These are phyloP conservation scores for Drosophila falleni DNA, from an alignment of 2,888 invertebrate genomes.

Conservation along the genomic window DNA sequence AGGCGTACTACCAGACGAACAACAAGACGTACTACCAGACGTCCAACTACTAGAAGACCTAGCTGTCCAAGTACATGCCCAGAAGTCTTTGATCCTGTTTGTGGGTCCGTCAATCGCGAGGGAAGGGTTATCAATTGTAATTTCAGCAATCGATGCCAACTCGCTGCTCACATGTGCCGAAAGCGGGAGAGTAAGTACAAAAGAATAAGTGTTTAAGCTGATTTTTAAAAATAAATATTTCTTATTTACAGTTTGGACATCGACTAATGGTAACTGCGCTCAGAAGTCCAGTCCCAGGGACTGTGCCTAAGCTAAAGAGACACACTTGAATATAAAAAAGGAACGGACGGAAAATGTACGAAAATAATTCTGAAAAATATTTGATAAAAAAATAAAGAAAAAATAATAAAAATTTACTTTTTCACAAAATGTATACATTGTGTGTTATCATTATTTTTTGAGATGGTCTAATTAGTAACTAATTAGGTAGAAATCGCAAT, in stretches of 20 bases:
- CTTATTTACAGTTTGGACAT: not conserved
- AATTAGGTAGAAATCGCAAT: too few relatives aligned
- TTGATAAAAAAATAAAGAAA: not conserved
- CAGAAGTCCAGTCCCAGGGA: conserved; percentile 4
- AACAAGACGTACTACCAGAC: not conserved
- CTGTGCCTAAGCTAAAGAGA: not conserved
- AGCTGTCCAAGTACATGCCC: not conserved
- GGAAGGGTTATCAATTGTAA: conserved; percentile 7
- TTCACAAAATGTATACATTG: not conserved
- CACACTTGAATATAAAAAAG: not conserved
- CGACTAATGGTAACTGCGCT: not conserved
- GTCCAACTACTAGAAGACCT: not conserved
- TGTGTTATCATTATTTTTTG: not conserved
- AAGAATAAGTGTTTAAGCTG: too few relatives aligned
- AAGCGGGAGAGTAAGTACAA: not conserved
- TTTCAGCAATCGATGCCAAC: conserved; percentile 12
- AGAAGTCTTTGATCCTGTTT: conserved; percentile 9
- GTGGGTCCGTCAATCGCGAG: not conserved
- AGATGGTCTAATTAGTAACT: too few relatives aligned
- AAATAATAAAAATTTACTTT: not conserved
- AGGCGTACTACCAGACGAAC: not conserved
- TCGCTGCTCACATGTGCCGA: not conserved
- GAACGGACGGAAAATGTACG: not conserved
- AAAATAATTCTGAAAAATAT: not conserved
- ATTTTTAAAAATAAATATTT: not conserved